Conservation (phyloP, 2,113 vertebrate species). For the Trogon melanurus region DNA sequence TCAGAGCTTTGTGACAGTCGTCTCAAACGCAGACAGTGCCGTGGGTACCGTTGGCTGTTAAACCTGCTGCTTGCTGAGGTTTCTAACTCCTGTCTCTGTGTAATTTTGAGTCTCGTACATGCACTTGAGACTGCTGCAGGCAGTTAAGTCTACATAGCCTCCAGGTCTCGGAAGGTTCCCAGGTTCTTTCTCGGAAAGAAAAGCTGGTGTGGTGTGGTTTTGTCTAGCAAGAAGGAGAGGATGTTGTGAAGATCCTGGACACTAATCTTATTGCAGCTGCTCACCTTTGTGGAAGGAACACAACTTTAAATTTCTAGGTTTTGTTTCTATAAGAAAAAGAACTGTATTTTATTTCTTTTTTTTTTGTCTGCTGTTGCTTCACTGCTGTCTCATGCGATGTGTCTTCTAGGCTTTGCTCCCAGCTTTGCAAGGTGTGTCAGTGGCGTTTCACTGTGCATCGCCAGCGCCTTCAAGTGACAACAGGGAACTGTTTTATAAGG, state of each 20-base stretch:
- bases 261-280: background rate
- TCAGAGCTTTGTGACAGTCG: background rate
- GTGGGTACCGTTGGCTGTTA: background rate
- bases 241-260: background rate
- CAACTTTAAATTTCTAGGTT: rapidly evolving
- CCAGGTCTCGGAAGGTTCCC: background rate
- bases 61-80: background rate
- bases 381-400: background rate
- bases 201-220: background rate
- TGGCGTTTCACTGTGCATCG: constrained; percentile 95
- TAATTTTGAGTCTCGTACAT: background rate
- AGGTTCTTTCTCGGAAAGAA: no score
- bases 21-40: background rate
- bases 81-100: background rate
- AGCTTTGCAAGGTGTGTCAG: constrained; percentile 82
- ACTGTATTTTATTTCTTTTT: background rate
- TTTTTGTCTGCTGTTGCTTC: background rate
- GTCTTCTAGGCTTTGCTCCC: constrained; percentile 83
- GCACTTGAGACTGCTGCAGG: background rate
- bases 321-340: background rate
- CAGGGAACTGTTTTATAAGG: constrained; percentile 87
- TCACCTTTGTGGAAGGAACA: background rate
- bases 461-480: constrained; percentile 89
- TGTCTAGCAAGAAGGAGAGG: background rate
- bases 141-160: background rate